phyloP scores from a whole-genome alignment of 2,113 vertebrate species.

The Chloropsis hardwickii region DNA sequence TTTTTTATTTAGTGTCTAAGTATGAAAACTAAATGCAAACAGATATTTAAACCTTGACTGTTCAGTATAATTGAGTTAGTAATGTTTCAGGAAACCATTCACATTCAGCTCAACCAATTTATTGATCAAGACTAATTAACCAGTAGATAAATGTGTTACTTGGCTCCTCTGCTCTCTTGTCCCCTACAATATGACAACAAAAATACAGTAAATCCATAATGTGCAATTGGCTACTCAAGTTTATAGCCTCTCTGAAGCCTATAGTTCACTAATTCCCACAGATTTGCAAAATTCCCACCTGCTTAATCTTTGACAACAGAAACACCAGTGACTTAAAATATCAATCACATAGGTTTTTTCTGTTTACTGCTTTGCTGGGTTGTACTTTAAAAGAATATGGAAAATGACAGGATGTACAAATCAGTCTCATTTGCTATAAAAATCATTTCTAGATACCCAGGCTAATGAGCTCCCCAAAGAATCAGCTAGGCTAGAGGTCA shows the following conservation, averaged over 20 bases:
- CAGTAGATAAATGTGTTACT: not conserved
- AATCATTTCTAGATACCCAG: not conserved
- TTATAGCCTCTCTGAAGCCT: not conserved
- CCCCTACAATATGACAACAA: not conserved
- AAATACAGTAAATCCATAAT: not conserved
- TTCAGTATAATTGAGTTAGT: not conserved
- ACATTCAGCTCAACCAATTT: not conserved
- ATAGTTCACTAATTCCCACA: not conserved
- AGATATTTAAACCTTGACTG: not conserved
- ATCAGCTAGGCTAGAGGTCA: not conserved
- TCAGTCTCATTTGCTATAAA: not conserved
- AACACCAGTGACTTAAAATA: not conserved
- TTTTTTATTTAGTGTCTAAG: not conserved
- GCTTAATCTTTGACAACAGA: not conserved
- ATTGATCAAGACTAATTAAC: not conserved
- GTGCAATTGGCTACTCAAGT: not conserved
- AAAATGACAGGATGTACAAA: not conserved
- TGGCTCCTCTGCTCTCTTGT: not conserved
- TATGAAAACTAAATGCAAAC: not conserved
- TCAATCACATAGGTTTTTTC: not conserved
- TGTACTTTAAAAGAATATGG: not conserved
- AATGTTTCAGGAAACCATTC: not conserved
- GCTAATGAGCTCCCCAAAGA: slow-evolving; percentile 49
- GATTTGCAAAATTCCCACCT: not conserved
- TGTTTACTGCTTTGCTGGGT: not conserved